Evolutionary conservation across 2,888 invertebrate genomes (phyloP), one percentile per base, ranked within the genome.

Genomic region (Chamaedrilus cognettii): DNA sequence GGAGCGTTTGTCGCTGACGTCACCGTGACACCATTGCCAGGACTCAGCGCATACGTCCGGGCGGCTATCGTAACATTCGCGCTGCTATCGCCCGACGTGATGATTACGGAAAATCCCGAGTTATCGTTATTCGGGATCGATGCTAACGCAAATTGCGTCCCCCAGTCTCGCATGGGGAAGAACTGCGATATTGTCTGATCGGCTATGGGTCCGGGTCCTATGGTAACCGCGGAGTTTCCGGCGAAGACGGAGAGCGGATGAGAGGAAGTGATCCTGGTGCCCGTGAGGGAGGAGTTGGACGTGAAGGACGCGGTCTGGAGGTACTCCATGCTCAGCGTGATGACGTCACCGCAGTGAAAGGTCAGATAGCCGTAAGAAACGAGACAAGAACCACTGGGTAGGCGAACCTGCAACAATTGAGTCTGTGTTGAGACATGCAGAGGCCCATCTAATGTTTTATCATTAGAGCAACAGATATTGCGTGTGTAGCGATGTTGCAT

Each of bases 161-260:
- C 58, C 65, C 65, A 65, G 3, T 28, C 30, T 19, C 30, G 23
- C 31, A 59, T 31, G 2, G 65, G 65, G 2, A 56, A 11, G 30
- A 65, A 26, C 59, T 65, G 59, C 15, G 58, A 34, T 19, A 65
- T 31, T 32, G 56, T 58, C 26, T 65, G 65, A 30, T 65, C 65
- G 7, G 56, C 23, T 15, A 64, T 30, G 35, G 23, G 55, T 11
- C 56, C 55, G 19, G 35, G 55, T 15, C 64, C 64, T 7, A 64
- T 30, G 55, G 64, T 64, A 28, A 52, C 42, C 2, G 19, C 42
- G 1, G 55, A 56, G 35, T 56, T 64, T 2, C 57, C 64, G 34
- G 64, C 55, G 42, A 26, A 64, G 30, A 64, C 64, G 15, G 64
- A 30, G 35, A 64, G 30, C 19, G 11, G 32, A 35, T 55, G 34